Base-by-base conservation (phyloP, 2,888 invertebrate genomes). In the Synergus laeviventris region DNA sequence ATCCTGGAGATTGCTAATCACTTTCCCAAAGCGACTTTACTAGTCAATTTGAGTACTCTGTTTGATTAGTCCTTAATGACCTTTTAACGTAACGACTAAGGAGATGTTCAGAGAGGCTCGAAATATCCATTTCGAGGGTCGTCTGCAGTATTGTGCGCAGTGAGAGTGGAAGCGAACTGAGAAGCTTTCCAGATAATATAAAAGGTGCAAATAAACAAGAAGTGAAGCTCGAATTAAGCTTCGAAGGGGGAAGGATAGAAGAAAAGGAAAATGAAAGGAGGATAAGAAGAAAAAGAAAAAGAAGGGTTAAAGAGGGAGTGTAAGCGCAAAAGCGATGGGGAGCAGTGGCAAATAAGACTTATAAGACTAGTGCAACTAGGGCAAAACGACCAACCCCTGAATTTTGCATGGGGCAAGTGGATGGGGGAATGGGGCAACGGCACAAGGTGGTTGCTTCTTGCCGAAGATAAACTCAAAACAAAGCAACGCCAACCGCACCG, bases 91-190 rank as follows among this genome's bases (percentile, higher is more conserved):
- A 54, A 70, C 70, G 70, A 70, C 49, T 31, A 54, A 70, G 49
- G 45, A 66, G 42, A 66, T 42, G 24, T 45, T n/a, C 42, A 66
- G 76, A 73, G 70, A 39, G 70, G 76, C 77, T 73, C 36, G 78
- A 80, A 81, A 82, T 82, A 82, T 66, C 64, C 76, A 70, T 70
- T 81, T 70, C 75, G 78, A 79, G 84, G 79, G 78, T 81, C 82
- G 79, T 79, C 80, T 76, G 79, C 76, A 49, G 78, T 79, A 82
- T 85, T 81, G 82, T 79, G 82, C 78, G 80, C 78, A 74, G 80
- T 54, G 39, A 80, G 78, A 83, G 83, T 79, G 78, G 79, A 81
- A 83, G 79, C 79, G 78, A 78, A 54, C 54, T 54, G 79, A 79
- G 78, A 78, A n/a, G 70, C 70, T 70, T 70, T 49, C 70, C 38